These are phyloP conservation scores for Microctonus hyperodae DNA, from an alignment of 2,888 invertebrate species.

Conservation along the genomic window DNA sequence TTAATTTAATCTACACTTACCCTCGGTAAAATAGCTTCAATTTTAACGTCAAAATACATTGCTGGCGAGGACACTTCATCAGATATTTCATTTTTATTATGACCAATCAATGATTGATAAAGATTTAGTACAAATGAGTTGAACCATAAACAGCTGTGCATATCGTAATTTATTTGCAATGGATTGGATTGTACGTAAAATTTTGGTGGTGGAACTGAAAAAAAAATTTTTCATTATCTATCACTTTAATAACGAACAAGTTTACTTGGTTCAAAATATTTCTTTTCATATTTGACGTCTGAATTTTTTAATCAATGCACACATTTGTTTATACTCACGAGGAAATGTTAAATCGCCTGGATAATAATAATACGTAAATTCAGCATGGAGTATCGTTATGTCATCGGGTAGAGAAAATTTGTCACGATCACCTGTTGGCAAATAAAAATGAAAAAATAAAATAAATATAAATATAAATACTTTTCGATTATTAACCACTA, in stretches of 20 bases:
- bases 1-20: constrained; percentile 64
- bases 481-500: no score
- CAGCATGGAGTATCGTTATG: constrained; percentile 91
- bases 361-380: constrained; percentile 96
- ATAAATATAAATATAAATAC: neutral
- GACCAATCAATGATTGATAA: constrained; percentile 72
- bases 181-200: constrained; percentile 92
- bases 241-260: no score
- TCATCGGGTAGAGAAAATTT: constrained; percentile 87
- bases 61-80: constrained; percentile 55
- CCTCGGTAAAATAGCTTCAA: constrained; percentile 94
- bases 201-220: constrained; percentile 91
- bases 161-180: constrained; percentile 85
- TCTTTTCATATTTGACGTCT: constrained; percentile 11
- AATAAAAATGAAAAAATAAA: constrained; percentile 12
- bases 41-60: constrained; percentile 82
- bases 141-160: constrained; percentile 89
- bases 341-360: constrained; percentile 90
- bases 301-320: constrained; percentile 24
- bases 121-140: constrained; percentile 92
- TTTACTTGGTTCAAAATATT: no score
- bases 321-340: constrained; percentile 67
- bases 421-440: constrained; percentile 73
- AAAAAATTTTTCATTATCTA: neutral
- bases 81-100: constrained; percentile 59